phyloP scores from a whole-genome alignment of 2,888 invertebrate genomes.

The Tortrix viridana region DNA sequence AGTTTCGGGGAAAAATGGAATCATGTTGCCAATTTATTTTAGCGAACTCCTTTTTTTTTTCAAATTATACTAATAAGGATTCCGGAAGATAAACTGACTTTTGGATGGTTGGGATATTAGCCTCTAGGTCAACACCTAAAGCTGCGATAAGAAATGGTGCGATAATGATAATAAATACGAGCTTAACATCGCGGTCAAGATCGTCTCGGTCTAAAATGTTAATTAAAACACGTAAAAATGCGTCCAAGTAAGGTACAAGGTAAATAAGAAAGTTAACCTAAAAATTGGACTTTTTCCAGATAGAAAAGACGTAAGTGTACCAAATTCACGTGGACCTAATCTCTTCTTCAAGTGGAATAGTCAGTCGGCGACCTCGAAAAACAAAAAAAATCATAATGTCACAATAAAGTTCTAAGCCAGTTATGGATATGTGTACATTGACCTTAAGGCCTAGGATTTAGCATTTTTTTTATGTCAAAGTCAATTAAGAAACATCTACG shows the following conservation, averaged over 20 bases:
- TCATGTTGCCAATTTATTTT: too few relatives aligned
- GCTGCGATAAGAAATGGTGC: background rate
- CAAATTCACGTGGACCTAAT: background rate
- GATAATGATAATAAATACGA: slow-evolving; percentile 6
- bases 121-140: background rate
- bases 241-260: slow-evolving; percentile 22
- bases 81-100: too few relatives aligned
- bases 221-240: slow-evolving; percentile 15
- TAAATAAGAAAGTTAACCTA: slow-evolving; percentile 34
- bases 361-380: background rate
- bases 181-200: slow-evolving; percentile 33
- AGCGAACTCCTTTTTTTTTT: too few relatives aligned
- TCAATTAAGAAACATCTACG: too few relatives aligned
- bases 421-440: too few relatives aligned
- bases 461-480: too few relatives aligned
- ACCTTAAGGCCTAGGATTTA: too few relatives aligned
- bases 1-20: too few relatives aligned
- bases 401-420: slow-evolving; percentile 1
- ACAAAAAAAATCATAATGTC: slow-evolving; percentile 7
- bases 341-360: background rate
- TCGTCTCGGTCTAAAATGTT: slow-evolving; percentile 22
- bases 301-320: slow-evolving; percentile 5
- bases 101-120: too few relatives aligned
- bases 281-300: background rate
- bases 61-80: too few relatives aligned